Evolutionary conservation across 2,888 invertebrate species (phyloP), one percentile per base, ranked within the genome.

Genomic region (Matsumyia berberina): DNA sequence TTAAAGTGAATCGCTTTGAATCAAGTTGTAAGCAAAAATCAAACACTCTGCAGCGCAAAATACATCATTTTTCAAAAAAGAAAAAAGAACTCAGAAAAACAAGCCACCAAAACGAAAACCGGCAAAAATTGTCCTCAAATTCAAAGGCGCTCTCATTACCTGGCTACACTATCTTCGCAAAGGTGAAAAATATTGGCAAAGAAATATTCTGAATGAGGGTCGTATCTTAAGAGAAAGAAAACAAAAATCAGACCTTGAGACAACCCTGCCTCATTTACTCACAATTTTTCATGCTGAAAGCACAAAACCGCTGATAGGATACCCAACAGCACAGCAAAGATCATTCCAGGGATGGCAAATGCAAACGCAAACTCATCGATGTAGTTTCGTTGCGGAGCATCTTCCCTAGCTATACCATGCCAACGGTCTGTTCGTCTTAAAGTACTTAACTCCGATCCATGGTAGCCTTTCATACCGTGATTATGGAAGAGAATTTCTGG

Each of bases 211-310:
- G 95, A 95, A 81, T 93, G 93, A 66, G 93, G 93, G 92, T 95
- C 95, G 81, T 92, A 91, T 90, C 95, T 95, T 94, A 78, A 89
- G 83, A 74, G 77, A 67, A 58, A 88, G 88, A 67, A 70, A 80
- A 78, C 74, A 62, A 42, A 42, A 42, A 37, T 42, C 42, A 37
- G 11, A 24, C 46, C 19, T 33, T 12, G 19, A 39, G 8, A 37
- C 62, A 44, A 7, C 31, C 33, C 37, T 49, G 37, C 24, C 11
- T 33, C 5, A 15, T 39, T 77, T 88, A 94, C 96, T 96, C 91
- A 96, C 96, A 95, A 93, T 89, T 95, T 94, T 86, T 95, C 95
- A 88, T 96, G 95, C 87, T 96, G 94, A 87, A 96, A 94, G 90
- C 96, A 96, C 9, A 96, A 92, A 0, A 95, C 94, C 1, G 95